Conservation (phyloP, 2,113 vertebrate genomes). For the Podarcis raffonei region DNA sequence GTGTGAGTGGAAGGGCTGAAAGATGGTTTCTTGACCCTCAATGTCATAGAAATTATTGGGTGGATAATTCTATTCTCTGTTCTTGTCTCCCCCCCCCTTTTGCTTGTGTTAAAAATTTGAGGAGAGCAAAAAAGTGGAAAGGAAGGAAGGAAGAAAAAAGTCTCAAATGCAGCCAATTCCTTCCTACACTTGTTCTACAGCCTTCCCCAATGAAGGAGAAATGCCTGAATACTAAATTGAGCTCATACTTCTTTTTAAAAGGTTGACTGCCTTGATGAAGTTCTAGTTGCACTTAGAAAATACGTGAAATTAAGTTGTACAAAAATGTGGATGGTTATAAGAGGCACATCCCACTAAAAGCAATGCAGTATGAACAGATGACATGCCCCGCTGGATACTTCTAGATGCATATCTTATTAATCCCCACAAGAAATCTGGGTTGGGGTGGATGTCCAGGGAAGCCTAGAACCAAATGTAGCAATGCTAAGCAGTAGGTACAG, state of each 20-base stretch:
- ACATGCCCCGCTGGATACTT: not conserved
- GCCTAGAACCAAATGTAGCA: not conserved
- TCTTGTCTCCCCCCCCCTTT: not conserved
- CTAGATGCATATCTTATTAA: not conserved
- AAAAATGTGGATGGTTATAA: not conserved
- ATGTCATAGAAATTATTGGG: not conserved
- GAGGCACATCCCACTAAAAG: not conserved
- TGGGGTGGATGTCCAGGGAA: not conserved
- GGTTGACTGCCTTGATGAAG: not conserved
- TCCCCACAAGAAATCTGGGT: not conserved
- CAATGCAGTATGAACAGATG: not conserved
- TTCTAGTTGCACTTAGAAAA: not conserved
- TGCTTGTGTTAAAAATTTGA: not conserved
- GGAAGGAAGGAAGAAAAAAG: not conserved
- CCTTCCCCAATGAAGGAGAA: not conserved
- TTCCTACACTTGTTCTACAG: not conserved
- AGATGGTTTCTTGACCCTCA: constrained; percentile 20
- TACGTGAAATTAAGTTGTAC: not conserved
- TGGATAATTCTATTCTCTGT: not conserved
- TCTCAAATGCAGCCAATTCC: not conserved
- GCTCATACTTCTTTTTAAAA: not conserved
- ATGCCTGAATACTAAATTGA: not conserved
- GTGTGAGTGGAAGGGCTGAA: constrained; percentile 27
- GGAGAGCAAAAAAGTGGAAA: not conserved
- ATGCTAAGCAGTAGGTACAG: not conserved